A percentile compares a stretch with the other conserved stretches of the same genome.
These are phyloP conservation scores for Cyrtorhinus lividipennis DNA, from an alignment of 1,140 invertebrate genomes.

Conservation along the genomic window DNA sequence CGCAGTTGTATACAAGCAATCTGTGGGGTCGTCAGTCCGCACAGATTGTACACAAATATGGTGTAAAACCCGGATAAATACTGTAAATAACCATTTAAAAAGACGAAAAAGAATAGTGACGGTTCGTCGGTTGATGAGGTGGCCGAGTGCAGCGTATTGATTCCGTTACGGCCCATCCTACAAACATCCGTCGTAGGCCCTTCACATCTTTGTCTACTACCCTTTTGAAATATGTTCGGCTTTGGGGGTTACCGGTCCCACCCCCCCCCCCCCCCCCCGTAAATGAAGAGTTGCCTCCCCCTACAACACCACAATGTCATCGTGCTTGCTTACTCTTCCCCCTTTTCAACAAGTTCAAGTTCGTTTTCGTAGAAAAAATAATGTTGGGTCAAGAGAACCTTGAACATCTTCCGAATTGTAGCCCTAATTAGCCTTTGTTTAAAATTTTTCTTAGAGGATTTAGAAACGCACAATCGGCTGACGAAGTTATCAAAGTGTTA, in stretches of 20 bases:
- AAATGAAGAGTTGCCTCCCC: too few species aligned
- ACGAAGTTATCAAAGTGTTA: too few species aligned
- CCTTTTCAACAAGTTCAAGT: slow-evolving; percentile 4
- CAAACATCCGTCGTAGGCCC: slow-evolving; percentile 6
- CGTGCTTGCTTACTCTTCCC: not conserved
- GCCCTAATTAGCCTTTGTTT: too few species aligned
- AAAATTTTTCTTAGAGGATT: too few species aligned
- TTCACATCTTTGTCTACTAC: slow-evolving; percentile 6
- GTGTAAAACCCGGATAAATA: not conserved
- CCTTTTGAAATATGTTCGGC: not conserved
- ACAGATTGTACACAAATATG: not conserved
- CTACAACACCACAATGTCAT: too few species aligned
- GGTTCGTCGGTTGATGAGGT: not conserved
- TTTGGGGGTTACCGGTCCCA: not conserved
- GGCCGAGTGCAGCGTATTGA: slow-evolving; percentile 1
- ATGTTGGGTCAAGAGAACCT: too few species aligned
- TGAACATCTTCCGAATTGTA: too few species aligned
- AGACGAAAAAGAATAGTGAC: not conserved
- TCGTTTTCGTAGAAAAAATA: too few species aligned
- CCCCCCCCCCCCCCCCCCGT: not conserved
- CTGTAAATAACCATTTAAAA: too few species aligned
- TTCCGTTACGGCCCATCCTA: not conserved
- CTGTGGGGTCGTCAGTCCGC: not conserved
- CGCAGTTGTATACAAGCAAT: not conserved
- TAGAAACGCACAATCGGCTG: too few species aligned